Evolutionary conservation across 2,797 vertebrate genomes (phyloP).

Genomic region (Alca torda): DNA sequence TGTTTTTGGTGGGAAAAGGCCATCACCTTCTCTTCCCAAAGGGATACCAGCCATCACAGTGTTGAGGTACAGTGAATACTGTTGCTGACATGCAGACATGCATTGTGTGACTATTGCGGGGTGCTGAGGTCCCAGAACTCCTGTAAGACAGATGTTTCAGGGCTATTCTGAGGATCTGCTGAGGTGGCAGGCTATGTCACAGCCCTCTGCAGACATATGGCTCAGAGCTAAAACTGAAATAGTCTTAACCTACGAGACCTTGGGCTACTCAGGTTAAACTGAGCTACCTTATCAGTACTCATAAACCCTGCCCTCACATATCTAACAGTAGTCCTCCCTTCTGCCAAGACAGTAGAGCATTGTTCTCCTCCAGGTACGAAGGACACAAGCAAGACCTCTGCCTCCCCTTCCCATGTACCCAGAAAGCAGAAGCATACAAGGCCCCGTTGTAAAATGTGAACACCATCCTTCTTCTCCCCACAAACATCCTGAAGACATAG

Average conservation of each 20-base stretch:
- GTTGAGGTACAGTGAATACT: not conserved
- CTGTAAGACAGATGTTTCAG: not conserved
- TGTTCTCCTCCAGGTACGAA: not conserved
- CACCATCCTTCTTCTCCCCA: not conserved
- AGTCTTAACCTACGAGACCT: not conserved
- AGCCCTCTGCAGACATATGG: not conserved
- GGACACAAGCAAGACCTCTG: not conserved
- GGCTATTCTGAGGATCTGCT: not conserved
- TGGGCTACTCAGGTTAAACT: not conserved
- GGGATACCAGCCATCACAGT: not conserved
- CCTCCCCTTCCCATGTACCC: not conserved
- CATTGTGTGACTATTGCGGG: not conserved
- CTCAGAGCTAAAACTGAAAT: not conserved
- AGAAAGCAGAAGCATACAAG: not conserved
- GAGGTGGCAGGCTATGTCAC: not conserved
- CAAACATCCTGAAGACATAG: not conserved
- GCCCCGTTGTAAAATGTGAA: not conserved
- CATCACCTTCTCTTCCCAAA: not conserved
- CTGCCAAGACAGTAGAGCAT: not conserved
- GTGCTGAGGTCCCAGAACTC: not conserved
- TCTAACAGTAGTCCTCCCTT: slow-evolving; percentile 5
- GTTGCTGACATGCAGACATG: not conserved
- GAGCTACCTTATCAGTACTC: slow-evolving; percentile 29
- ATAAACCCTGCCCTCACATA: slow-evolving; percentile 23
- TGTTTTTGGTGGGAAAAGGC: not conserved